These are phyloP conservation scores for Penaeus indicus DNA, from an alignment of 1,140 invertebrate genomes.

Conservation along the genomic window DNA sequence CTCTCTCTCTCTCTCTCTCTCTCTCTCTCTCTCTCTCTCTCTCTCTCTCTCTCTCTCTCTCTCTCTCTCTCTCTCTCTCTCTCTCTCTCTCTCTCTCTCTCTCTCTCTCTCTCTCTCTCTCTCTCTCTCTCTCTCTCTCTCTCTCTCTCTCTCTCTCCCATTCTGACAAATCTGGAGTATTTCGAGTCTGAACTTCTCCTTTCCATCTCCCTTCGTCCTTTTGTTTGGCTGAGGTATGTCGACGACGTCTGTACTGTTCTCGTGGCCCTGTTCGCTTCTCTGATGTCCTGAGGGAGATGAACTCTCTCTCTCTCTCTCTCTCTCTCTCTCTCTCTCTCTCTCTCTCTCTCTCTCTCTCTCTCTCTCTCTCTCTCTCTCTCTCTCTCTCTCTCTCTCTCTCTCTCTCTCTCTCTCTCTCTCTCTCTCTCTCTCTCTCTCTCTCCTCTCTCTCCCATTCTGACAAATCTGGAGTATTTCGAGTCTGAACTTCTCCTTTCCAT, in stretches of 20 bases:
- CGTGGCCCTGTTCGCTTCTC: too few species aligned
- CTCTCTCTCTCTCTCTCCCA: constrained; percentile 3
- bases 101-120: not conserved
- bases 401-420: constrained; percentile 34
- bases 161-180: not conserved
- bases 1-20: not conserved
- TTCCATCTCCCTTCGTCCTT: not conserved
- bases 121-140: not conserved
- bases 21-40: constrained; percentile 22
- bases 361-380: not conserved
- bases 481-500: not conserved
- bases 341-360: not conserved
- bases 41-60: constrained; percentile 22
- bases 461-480: too few species aligned
- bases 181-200: not conserved
- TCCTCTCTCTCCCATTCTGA: constrained; percentile 12
- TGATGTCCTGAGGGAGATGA: too few species aligned
- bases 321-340: not conserved
- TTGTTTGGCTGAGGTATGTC: too few species aligned
- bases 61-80: not conserved
- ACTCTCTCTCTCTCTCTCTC: constrained; percentile 19
- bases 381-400: constrained; percentile 36
- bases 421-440: constrained; percentile 32
- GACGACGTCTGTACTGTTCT: too few species aligned
- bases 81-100: not conserved